phyloP scores from a whole-genome alignment of 2,888 invertebrate species.

The Loripinus fragilis region DNA sequence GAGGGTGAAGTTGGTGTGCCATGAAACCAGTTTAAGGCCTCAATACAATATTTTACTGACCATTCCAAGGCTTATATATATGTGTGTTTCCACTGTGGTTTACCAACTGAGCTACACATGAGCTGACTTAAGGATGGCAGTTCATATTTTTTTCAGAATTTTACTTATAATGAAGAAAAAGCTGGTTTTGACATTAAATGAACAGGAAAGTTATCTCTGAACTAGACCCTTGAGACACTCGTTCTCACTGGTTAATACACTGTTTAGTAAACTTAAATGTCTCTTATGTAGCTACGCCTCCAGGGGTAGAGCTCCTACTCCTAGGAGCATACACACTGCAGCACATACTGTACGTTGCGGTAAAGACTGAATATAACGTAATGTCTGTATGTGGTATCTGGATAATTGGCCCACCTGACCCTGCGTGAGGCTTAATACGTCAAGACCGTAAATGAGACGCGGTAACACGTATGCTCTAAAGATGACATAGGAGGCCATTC shows the following conservation, averaged over 20 bases:
- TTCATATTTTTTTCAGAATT: background rate
- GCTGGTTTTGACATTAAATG: background rate
- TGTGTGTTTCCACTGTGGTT: background rate
- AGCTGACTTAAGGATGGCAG: background rate
- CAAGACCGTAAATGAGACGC: too few species aligned
- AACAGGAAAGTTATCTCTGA: background rate
- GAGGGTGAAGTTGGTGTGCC: too few species aligned
- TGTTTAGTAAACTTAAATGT: background rate
- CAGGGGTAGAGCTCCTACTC: background rate
- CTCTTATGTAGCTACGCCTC: slow-evolving; percentile 8
- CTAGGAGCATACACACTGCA: background rate
- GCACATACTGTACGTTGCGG: background rate
- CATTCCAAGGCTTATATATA: too few species aligned
- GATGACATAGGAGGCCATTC: too few species aligned
- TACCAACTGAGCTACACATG: background rate
- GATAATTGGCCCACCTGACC: background rate
- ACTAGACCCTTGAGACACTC: background rate
- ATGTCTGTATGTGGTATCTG: background rate
- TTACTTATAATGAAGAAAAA: background rate
- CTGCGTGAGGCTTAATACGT: background rate
- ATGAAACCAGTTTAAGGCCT: too few species aligned
- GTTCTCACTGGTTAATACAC: background rate
- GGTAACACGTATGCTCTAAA: too few species aligned
- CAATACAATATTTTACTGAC: too few species aligned
- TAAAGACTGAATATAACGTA: background rate